Conservation (phyloP, 1,140 invertebrate genomes). For the Trachymyrmex cornetzi region DNA sequence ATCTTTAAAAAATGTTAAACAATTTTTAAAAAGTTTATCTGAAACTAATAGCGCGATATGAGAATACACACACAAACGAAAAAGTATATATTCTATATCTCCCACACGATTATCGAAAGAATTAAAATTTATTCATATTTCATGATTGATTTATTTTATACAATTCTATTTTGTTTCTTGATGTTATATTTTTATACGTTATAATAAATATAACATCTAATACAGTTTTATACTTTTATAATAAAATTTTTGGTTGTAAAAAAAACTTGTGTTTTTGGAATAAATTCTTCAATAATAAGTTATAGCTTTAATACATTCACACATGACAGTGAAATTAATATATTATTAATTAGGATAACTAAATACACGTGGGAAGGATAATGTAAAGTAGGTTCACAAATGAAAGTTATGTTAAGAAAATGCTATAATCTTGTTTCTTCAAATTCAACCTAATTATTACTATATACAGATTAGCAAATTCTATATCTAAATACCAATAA, state of each 20-base stretch:
- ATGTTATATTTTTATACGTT: slow-evolving; percentile 74
- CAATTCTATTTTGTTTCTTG: slow-evolving; percentile 28
- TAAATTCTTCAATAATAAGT: slow-evolving; percentile 2
- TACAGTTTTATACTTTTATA: slow-evolving; percentile 50
- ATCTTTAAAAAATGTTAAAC: not conserved
- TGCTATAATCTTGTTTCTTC: not conserved
- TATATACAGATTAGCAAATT: not conserved
- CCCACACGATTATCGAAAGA: not conserved
- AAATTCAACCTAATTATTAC: not conserved
- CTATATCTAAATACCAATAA: not conserved
- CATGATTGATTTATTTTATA: not conserved
- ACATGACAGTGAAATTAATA: not conserved
- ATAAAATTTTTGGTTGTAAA: slow-evolving; percentile 16
- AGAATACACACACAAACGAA: not conserved
- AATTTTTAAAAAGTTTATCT: not conserved
- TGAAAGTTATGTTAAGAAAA: not conserved
- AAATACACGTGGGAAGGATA: not conserved
- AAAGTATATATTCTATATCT: not conserved
- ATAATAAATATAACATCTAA: slow-evolving; percentile 68
- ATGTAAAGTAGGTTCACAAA: not conserved
- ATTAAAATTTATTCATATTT: not conserved
- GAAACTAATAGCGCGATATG: not conserved
- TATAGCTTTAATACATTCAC: not conserved
- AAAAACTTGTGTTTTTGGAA: not conserved
- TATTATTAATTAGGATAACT: not conserved